Base-by-base conservation (phyloP, 2,113 vertebrate genomes). In the Gadus macrocephalus region DNA sequence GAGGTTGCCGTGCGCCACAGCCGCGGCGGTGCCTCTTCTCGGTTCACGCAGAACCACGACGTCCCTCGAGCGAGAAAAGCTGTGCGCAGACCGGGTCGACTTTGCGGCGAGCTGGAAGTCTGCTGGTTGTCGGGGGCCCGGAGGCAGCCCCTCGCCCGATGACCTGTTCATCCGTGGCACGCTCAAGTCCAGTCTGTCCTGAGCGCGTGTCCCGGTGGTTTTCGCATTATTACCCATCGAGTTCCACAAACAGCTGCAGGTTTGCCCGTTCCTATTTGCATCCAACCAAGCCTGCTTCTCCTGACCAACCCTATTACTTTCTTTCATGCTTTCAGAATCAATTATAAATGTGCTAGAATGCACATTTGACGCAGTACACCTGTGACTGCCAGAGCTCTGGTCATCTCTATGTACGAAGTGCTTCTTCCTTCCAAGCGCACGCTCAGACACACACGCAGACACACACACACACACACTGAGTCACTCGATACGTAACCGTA, bases 401-500 rank as follows among this genome's bases (percentile, higher is more conserved):
- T 49, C 12, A 49, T 49, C 42, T 49, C 42, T 7, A 0, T 49
- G 12, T 49, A 58, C 15, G 5, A 2, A n/a, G 14, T 16, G 55
- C n/a, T 58, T 58, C 55, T n/a, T 16, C 55, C n/a, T 58, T 58
- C 15, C n/a, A 58, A 6, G 16, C n/a, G 7, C 53, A 55, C 16
- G 3, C 53, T n/a, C 9, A 6, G 0, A 17, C 55, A n/a, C 9
- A 14, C 55, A 17, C 15, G 3, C 15, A n/a, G 5, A 58, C 55
- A 58, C 17, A 58, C 55, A 58, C 16, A n/a, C 31, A 69, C 55
- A 55, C 68, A 71, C 15, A 61, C 61, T 65, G 53, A 64, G 88
- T 76, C 79, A 91, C 79, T 60, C 71, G 89, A 90, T 86, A 85
- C 83, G 88, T 89, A 91, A 91, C 85, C 68, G 70, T 71, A 89